Percentiles rank a stretch among this genome's conserved stretches.
Conservation (phyloP, 92 coral and sea anemone genomes). For the Phymanthus crucifer region DNA sequence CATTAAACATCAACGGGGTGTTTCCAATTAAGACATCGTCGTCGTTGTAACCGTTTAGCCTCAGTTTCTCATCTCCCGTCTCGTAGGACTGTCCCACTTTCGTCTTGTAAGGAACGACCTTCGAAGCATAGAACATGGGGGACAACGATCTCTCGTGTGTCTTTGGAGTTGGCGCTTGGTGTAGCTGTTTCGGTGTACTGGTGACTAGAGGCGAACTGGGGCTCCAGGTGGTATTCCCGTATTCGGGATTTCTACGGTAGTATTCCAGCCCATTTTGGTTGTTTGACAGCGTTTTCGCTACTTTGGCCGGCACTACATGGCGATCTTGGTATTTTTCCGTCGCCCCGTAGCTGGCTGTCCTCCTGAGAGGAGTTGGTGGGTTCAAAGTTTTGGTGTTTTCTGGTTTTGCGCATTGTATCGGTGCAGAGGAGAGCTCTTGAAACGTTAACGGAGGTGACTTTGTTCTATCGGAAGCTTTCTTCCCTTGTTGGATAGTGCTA, state of each 20-base stretch:
- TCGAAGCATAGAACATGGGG: constrained; percentile 76
- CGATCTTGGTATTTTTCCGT: constrained; percentile 47
- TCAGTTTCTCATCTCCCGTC: constrained; percentile 14
- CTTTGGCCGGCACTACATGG: constrained; percentile 32
- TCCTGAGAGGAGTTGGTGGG: constrained; percentile 70
- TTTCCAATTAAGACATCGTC: constrained; percentile 9
- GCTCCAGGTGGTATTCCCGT: constrained; percentile 12
- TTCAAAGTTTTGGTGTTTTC: constrained; percentile 7
- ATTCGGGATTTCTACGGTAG: constrained; percentile 25
- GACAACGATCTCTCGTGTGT: constrained; percentile 64
- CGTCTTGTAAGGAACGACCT: constrained; percentile 28
- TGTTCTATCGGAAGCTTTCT: constrained; percentile 33
- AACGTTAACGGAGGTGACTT: constrained; percentile 15
- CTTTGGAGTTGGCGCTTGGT: constrained; percentile 58
- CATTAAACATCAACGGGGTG: not conserved
- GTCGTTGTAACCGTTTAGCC: constrained; percentile 33
- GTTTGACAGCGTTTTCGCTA: constrained; percentile 25
- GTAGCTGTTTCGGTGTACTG: constrained; percentile 52
- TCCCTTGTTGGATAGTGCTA: constrained; percentile 54
- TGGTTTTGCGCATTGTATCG: constrained; percentile 4
- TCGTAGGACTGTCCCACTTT: constrained; percentile 10
- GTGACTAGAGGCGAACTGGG: constrained; percentile 30
- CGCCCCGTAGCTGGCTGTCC: constrained; percentile 83
- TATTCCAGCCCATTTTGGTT: constrained; percentile 31
- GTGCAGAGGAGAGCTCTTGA: constrained; percentile 35